Evolutionary conservation across 92 coral and sea anemone genomes (phyloP), one percentile per base, ranked within the genome.

Genomic region (Meandrina meandrites): DNA sequence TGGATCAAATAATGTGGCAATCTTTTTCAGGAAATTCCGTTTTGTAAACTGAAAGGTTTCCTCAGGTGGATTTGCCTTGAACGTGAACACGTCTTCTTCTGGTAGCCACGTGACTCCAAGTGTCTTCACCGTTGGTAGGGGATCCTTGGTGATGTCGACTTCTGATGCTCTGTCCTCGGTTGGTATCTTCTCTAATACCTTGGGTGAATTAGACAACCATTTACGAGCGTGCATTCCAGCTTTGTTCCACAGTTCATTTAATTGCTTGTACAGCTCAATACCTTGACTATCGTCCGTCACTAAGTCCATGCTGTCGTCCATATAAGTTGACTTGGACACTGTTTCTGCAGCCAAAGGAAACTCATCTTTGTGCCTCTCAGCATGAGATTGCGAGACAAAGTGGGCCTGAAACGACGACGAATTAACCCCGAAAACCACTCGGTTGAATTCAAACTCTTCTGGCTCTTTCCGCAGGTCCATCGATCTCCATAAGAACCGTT

Each of bases 321-420:
- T 92, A 75, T 90, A 90, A 8, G 91, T 88, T 1, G 92, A 90
- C 34, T 88, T 82, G 13, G 77, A 30, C 66, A 88, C 82, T 0
- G 95, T 71, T 18, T 91, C 88, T 3, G 94, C 94, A 18, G 90
- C 92, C 67, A 88, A n/a, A 9, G 92, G 92, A 31, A 88, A 70
- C 5, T 85, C 76, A 18, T 81, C 79, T 54, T 86, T 58, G 8
- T 80, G 74, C 42, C 16, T 42, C n/a, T 66, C 42, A n/a, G 93
- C 88, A 74, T 91, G 86, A 27, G 74, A 4, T 58, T 83, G 88
- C 3, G 79, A n/a, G 4, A 87, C 91, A 62, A 84, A 79, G 27
- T 88, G 94, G 64, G 93, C 90, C 74, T 79, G 91, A 62, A 92
- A 90, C 16, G 92, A 92, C 60, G 92, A 93, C 7, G 91, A 86